Evolutionary conservation across 1,140 invertebrate species (phyloP), one percentile per base, ranked within the genome.

Genomic region (Bombus confusus): DNA sequence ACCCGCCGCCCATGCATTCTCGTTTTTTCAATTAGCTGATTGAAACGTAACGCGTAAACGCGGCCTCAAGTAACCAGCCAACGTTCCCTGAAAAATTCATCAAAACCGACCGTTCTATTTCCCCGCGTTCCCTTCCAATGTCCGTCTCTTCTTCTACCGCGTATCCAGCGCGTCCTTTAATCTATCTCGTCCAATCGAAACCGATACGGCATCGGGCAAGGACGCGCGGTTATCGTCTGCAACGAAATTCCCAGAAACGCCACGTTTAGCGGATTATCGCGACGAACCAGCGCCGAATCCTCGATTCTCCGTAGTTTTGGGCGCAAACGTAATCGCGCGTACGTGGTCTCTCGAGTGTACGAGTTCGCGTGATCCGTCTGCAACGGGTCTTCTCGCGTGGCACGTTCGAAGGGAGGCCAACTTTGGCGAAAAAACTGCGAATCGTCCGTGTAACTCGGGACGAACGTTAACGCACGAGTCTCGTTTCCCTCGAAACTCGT

Each of bases 21-120:
- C 75, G 37, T 90, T 84, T 90, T 79, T 89, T 87, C 88, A 89
- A 90, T 90, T 90, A 90, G 88, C 69, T 85, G 85, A 90, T 89
- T 87, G 88, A 69, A 78, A 80, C 74, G n/a, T 43, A 52, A 34
- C 69, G 47, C 47, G 78, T n/a, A 52, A 69, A 57, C 64, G 34
- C 37, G 37, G 10, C 28, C 3, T 39, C 52, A 64, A 64, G 37
- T 43, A 41, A 64, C 76, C 39, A n/a, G 1, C 28, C 18, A 25
- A 78, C 37, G 76, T 62, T 34, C 25, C 5, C 59, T 28, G 34
- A 57, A 66, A 66, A 41, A 78, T 37, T 73, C 25, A 79, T 43
- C 62, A n/a, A 28, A 64, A 13, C 10, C 15, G 39, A n/a, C 13
- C n/a, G 15, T 47, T 68, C 43, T 3, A 41, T 71, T 18, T 39